Evolutionary conservation across 2,888 invertebrate genomes (phyloP).

Genomic region (Bursaphelenchus okinawaensis): DNA sequence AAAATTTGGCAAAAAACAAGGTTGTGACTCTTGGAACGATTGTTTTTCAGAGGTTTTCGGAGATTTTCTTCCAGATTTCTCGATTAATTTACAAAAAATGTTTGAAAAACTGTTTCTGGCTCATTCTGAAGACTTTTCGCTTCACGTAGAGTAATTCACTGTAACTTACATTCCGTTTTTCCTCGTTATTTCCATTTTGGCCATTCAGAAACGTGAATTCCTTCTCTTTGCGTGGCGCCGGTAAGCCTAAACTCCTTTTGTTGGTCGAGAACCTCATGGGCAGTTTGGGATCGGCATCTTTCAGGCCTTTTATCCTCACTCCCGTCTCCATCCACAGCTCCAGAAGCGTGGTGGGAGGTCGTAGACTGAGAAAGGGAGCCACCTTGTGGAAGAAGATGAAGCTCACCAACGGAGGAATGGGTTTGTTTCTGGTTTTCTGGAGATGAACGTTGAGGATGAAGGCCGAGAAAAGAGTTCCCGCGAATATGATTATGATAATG

Average conservation of each 20-base stretch:
- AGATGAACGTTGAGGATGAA: conserved; percentile 56
- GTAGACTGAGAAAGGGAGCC: conserved; percentile 46
- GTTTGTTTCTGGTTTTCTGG: conserved; percentile 52
- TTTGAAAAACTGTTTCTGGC: too few relatives aligned
- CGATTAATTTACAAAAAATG: too few relatives aligned
- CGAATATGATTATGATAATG: conserved; percentile 55
- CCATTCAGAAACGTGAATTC: background rate
- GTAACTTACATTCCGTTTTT: background rate
- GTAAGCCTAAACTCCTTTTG: background rate
- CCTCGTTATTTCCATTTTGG: background rate
- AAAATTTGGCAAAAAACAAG: background rate
- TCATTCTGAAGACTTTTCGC: too few relatives aligned
- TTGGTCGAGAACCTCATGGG: background rate
- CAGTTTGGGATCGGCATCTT: conserved; percentile 10
- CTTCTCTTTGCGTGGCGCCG: background rate
- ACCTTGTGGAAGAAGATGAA: conserved; percentile 54
- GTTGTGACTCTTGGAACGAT: too few relatives aligned
- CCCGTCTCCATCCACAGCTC: conserved; percentile 53
- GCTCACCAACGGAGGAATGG: conserved; percentile 48
- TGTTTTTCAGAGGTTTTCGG: too few relatives aligned
- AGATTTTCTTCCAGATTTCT: too few relatives aligned
- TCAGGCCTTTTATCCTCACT: conserved; percentile 20
- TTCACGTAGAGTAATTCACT: too few relatives aligned
- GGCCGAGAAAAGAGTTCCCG: conserved; percentile 56
- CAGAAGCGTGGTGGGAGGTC: conserved; percentile 48